Conservation (phyloP, 2,113 vertebrate species). For the Tinamus guttatus region DNA sequence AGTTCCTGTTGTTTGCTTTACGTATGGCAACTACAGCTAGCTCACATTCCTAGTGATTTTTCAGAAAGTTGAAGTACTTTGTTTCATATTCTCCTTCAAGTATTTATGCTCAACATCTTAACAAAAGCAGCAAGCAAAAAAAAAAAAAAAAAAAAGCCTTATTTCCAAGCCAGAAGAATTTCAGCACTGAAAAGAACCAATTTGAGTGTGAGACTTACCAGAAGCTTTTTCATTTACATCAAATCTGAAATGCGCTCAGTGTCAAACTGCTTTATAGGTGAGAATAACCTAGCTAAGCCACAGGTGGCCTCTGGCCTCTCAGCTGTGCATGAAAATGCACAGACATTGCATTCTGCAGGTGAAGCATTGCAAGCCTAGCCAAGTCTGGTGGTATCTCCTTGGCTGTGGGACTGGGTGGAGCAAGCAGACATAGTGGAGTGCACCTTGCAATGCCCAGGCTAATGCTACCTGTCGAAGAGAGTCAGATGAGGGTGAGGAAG, state of each 20-base stretch:
- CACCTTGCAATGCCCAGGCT: slow-evolving; percentile 1
- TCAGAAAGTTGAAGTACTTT: not conserved
- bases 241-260: not conserved
- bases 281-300: not conserved
- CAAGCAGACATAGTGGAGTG: slow-evolving; percentile 33
- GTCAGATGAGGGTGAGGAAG: slow-evolving; percentile 84
- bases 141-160: slow-evolving; percentile 8
- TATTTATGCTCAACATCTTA: not conserved
- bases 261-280: not conserved
- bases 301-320: not conserved
- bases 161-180: not conserved
- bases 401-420: not conserved
- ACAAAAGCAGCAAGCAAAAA: slow-evolving; percentile 6
- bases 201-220: not conserved
- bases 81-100: not conserved
- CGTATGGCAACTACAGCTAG: not conserved
- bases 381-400: not conserved
- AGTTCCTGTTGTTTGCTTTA: not conserved
- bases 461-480: slow-evolving; percentile 90
- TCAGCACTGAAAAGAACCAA: not conserved
- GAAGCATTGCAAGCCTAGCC: slow-evolving; percentile 31
- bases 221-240: not conserved
- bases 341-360: not conserved
- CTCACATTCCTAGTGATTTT: not conserved
- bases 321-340: not conserved